These are phyloP conservation scores for Heterochromis multidens DNA, from an alignment of 2,113 vertebrate genomes.

Conservation along the genomic window DNA sequence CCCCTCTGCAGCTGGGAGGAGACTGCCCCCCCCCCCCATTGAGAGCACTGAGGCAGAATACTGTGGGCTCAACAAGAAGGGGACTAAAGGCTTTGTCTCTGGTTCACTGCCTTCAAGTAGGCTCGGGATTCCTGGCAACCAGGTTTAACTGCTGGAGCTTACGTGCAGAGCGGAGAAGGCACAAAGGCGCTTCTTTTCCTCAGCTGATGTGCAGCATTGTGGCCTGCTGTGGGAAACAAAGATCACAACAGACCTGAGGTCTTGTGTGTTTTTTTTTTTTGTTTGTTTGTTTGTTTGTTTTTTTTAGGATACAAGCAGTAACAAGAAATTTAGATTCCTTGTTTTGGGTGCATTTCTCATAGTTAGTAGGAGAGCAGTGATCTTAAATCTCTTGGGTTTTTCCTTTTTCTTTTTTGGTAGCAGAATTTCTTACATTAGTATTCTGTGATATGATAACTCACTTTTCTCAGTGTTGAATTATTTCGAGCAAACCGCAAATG, in stretches of 20 bases:
- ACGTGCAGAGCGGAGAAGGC: slow-evolving; percentile 12
- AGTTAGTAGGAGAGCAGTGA: no score
- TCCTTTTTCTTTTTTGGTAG: not conserved
- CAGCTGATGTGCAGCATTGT: slow-evolving; percentile 56
- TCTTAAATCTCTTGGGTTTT: no score
- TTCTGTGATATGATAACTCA: not conserved
- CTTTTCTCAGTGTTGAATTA: slow-evolving; percentile 7
- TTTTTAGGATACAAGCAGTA: no score
- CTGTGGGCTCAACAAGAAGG: slow-evolving; percentile 42
- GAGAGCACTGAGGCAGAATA: slow-evolving; percentile 60
- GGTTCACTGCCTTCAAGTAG: slow-evolving; percentile 59
- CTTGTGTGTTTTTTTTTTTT: no score
- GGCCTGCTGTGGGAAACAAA: slow-evolving; percentile 19
- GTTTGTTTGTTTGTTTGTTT: no score
- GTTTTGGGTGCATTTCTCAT: no score
- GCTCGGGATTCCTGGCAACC: slow-evolving; percentile 66
- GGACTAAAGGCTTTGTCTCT: slow-evolving; percentile 67
- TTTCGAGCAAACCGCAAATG: slow-evolving; percentile 25
- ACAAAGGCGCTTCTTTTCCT: slow-evolving; percentile 59
- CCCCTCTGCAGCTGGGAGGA: slow-evolving; percentile 17
- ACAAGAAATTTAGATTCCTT: no score
- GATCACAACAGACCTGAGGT: not conserved
- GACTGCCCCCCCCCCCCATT: not conserved
- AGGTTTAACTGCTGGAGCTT: slow-evolving; percentile 43
- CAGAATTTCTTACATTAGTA: not conserved